These are phyloP conservation scores for Drosophila nebulosa DNA, from an alignment of 1,140 invertebrate genomes.

Conservation along the genomic window DNA sequence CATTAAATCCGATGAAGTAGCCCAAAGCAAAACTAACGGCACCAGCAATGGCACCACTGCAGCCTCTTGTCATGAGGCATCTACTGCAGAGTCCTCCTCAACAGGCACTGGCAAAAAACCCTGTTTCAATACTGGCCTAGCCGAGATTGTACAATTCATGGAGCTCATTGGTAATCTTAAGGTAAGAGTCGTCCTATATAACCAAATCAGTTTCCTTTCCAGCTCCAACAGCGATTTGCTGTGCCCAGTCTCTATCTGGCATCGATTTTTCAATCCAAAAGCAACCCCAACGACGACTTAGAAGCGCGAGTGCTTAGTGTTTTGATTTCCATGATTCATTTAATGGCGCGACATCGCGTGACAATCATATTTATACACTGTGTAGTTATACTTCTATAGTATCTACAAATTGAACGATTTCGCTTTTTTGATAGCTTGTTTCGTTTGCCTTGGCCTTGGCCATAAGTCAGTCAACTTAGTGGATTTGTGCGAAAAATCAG, in stretches of 20 bases:
- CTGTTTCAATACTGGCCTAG: constrained; percentile 70
- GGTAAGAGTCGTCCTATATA: constrained; percentile 43
- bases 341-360: constrained; percentile 28
- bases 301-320: not conserved
- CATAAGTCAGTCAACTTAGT: not conserved
- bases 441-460: not conserved
- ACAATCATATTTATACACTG: constrained; percentile 26
- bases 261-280: constrained; percentile 62
- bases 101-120: constrained; percentile 59
- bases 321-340: constrained; percentile 30
- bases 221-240: not conserved
- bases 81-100: constrained; percentile 9
- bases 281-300: constrained; percentile 5
- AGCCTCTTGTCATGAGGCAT: constrained; percentile 54
- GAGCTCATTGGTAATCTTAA: constrained; percentile 78
- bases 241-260: constrained; percentile 8
- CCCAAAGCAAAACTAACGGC: constrained; percentile 7
- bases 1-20: constrained; percentile 36
- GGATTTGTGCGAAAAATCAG: not conserved
- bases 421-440: not conserved
- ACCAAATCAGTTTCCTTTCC: constrained; percentile 27
- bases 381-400: not conserved
- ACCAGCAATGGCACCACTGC: constrained; percentile 10
- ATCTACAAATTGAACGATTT: not conserved
- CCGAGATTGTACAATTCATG: constrained; percentile 76